Evolutionary conservation across 1,140 invertebrate genomes (phyloP).

Genomic region (Drosophila navojoa): DNA sequence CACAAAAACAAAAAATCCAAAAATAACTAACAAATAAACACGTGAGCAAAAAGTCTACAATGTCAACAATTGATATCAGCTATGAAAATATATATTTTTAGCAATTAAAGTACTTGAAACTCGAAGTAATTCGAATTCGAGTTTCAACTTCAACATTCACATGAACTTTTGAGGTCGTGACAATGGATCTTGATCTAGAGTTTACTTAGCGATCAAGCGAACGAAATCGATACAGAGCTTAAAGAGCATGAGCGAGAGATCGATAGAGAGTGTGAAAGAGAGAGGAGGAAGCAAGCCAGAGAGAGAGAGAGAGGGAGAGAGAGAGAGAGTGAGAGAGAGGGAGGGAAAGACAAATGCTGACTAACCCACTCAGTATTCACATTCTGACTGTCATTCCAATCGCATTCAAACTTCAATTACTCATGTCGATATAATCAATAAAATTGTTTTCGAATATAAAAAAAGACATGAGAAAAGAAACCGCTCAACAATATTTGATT

Average conservation of each 20-base stretch:
- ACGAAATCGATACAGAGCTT: conserved; percentile 29
- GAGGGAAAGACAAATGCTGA: conserved; percentile 11
- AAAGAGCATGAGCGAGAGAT: conserved; percentile 7
- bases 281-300: too few relatives aligned
- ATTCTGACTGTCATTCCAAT: conserved; percentile 63
- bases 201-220: conserved; percentile 5
- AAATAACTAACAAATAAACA: too few relatives aligned
- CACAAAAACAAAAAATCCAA: too few relatives aligned
- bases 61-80: too few relatives aligned
- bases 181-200: conserved; percentile 66
- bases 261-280: not conserved
- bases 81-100: not conserved
- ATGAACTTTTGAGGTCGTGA: conserved; percentile 69
- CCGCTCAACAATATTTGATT: conserved; percentile 34
- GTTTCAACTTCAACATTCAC: conserved; percentile 37
- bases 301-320: not conserved
- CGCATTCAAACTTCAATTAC: conserved; percentile 66
- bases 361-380: conserved; percentile 51
- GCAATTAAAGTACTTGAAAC: not conserved
- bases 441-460: conserved; percentile 19
- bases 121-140: not conserved
- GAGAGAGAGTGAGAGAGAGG: not conserved
- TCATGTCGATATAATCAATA: conserved; percentile 70
- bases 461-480: conserved; percentile 30
- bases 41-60: too few relatives aligned